Base-by-base conservation (phyloP, 2,888 invertebrate genomes). In the Machimus rusticus region DNA sequence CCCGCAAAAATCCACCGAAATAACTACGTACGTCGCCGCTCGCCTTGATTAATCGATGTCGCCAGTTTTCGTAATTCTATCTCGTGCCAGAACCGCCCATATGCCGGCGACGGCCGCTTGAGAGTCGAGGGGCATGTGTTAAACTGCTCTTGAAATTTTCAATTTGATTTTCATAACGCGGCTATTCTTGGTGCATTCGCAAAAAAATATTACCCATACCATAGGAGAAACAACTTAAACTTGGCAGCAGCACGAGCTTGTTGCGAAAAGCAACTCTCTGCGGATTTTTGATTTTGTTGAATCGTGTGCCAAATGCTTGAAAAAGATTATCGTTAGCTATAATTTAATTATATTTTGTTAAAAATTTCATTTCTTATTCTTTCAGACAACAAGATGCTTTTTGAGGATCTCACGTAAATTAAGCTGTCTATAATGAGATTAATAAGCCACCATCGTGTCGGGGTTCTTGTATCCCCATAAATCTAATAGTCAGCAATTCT, bases 401-500 rank as follows among this genome's bases (percentile, higher is more conserved):
- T 90, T 90, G 90, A 91, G 90, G 91, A 91, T 91, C 90, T 91
- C 89, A 90, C 90, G 89, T 92, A 90, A 90, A 90, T 46, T 90
- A 90, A 89, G 89, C 89, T 87, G 39, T 89, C 87, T 90, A 92
- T 91, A 91, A 92, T 92, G 92, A 92, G 92, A 91, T 92, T 92
- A 89, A 91, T 91, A 91, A 91, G 91, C 90, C 92, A 92, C 90
- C 92, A 92, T 91, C 93, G 92, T 90, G 91, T 92, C 91, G 92
- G 92, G 92, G 92, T 92, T 89, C 92, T 92, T 92, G 91, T 92
- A 90, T 92, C 92, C 93, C 92, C 92, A 91, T 92, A 91, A 90
- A 88, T 57, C 74, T n/a, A 84, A 3, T 74, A 78, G 74, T 28
- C 81, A 51, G 76, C 55, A 46, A 79, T 66, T 78, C 46, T 77